Evolutionary conservation across 2,888 invertebrate species (phyloP).

Genomic region (Pterobdella sp.): DNA sequence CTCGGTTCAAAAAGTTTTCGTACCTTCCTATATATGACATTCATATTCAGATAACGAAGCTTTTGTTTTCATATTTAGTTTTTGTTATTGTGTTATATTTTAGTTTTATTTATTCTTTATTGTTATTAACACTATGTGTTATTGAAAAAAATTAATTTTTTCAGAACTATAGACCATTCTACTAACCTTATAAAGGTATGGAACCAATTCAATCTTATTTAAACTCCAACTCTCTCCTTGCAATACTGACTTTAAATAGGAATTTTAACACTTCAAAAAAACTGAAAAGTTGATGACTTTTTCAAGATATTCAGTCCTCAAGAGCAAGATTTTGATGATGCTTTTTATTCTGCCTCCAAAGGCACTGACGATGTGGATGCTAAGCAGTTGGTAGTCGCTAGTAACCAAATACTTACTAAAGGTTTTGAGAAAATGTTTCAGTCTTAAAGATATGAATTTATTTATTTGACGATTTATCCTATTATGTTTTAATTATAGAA

Average conservation of each 20-base stretch:
- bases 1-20: too few species aligned
- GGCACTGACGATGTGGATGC: neutral
- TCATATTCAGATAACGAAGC: neutral
- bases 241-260: neutral
- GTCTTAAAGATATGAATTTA: neutral
- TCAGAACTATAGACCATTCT: neutral
- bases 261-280: conserved; percentile 53
- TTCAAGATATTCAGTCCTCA: neutral
- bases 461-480: too few species aligned
- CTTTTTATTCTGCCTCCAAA: neutral
- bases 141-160: too few species aligned
- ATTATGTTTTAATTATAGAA: too few species aligned
- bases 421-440: neutral
- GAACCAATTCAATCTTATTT: neutral
- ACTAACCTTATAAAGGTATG: neutral
- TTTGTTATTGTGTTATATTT: neutral
- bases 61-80: neutral
- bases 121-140: too few species aligned
- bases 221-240: neutral
- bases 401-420: neutral
- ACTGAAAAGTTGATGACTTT: too few species aligned
- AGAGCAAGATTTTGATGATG: neutral
- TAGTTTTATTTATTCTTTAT: too few species aligned
- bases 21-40: neutral
- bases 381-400: conserved; percentile 13